Conservation (phyloP, 2,888 invertebrate species). For the Adelognathus sp. region DNA sequence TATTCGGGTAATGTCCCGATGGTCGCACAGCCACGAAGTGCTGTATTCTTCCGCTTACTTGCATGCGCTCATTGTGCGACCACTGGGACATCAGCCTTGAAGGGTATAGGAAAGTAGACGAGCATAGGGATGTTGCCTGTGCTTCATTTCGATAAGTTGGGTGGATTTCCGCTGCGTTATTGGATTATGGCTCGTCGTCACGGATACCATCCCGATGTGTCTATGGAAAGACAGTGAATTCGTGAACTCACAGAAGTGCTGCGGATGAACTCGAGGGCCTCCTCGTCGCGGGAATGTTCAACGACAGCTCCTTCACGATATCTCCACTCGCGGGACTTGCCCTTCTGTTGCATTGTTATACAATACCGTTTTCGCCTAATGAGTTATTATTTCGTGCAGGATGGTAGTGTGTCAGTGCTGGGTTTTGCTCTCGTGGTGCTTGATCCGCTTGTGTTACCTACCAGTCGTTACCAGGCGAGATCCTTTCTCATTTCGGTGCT, state of each 20-base stretch:
- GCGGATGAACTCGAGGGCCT: constrained; percentile 21
- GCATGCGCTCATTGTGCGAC: background rate
- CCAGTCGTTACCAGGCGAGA: constrained; percentile 27
- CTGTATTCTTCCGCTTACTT: no score
- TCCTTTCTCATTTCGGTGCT: constrained; percentile 53
- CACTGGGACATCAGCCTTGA: background rate
- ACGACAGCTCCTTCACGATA: constrained; percentile 13
- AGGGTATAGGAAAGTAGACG: background rate
- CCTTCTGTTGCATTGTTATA: constrained; percentile 64
- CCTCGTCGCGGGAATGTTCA: constrained; percentile 33
- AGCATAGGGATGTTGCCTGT: no score
- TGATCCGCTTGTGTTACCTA: constrained; percentile 32
- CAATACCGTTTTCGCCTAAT: constrained; percentile 65
- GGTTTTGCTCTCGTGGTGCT: constrained; percentile 11
- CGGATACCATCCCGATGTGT: background rate
- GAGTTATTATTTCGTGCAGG: constrained; percentile 61
- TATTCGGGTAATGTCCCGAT: background rate
- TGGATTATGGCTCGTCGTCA: constrained; percentile 4
- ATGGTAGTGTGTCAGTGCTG: constrained; percentile 3
- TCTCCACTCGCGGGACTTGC: constrained; percentile 47
- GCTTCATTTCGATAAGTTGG: background rate
- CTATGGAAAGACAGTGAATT: constrained; percentile 13
- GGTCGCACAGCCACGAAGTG: no score
- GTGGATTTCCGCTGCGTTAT: background rate
- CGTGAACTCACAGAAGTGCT: constrained; percentile 23